Evolutionary conservation across 2,113 vertebrate genomes (phyloP), one percentile per base, ranked within the genome.

Genomic region (Neomonachus schauinslandi): DNA sequence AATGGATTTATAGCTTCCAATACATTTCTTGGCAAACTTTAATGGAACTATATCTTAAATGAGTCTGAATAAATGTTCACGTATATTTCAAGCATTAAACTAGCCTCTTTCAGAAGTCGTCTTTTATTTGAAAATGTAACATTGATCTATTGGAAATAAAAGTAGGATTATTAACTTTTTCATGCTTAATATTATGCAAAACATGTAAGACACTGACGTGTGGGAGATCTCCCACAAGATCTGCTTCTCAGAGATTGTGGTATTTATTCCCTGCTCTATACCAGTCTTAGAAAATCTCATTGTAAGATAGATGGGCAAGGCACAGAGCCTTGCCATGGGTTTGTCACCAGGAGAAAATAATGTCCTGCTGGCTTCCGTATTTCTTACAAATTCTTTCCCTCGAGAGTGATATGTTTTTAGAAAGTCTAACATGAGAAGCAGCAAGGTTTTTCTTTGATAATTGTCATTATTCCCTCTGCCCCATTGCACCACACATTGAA

Each of bases 81-180:
- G 15, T 89, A 31, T 69, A 93, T 93, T 87, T 97, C 31, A 91
- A 39, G 19, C 28, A 28, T 24, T 65, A 57, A 57, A 92, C 33
- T 69, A 49, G 10, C 33, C 21, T 76, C 33, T 72, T 92, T 49
- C 71, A 57, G 59, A 74, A 79, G 86, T 51, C 74, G 53, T 82
- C 33, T 76, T 96, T 53, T 69, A 49, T 65, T 91, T 88, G 31
- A 97, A 95, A 82, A 81, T 67, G 10, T 76, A 83, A 53, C 33
- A n/a, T 39, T 93, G 22, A 55, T 76, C 39, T 94, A 3, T 74
- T 8, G n/a, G 22, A 94, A 69, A 46, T 90, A 95, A 89, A 69
- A 72, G 33, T 24, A 49, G 39, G 26, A 61, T 69, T 89, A 87
- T 96, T 84, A 84, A 79, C 4, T 33, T 90, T 57, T 86, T 95